phyloP scores from a whole-genome alignment of 2,113 vertebrate genomes.

The Tyto alba region DNA sequence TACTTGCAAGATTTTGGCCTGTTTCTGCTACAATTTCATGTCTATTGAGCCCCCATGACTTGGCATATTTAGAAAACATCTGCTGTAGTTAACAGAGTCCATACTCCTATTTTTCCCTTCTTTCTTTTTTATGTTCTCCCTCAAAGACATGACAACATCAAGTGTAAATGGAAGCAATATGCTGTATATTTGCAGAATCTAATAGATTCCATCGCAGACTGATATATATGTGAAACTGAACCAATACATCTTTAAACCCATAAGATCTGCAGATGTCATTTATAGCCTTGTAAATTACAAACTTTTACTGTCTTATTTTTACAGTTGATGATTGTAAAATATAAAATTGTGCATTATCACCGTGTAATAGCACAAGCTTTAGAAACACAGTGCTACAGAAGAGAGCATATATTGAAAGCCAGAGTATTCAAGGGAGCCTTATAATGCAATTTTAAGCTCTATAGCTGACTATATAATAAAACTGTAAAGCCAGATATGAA shows the following conservation, averaged over 20 bases:
- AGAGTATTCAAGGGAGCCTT: constrained; percentile 34
- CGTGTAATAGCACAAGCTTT: constrained; percentile 36
- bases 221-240: constrained; percentile 7
- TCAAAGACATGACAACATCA: not conserved
- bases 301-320: constrained; percentile 57
- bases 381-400: constrained; percentile 14
- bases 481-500: constrained; percentile 39
- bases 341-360: constrained; percentile 48
- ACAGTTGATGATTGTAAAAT: constrained; percentile 56
- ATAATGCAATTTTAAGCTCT: constrained; percentile 33
- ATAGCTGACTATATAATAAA: constrained; percentile 53
- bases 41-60: not conserved
- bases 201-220: constrained; percentile 23
- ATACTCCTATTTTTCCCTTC: not conserved
- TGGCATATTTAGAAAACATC: constrained; percentile 30
- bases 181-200: not conserved
- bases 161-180: constrained; percentile 41
- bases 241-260: constrained; percentile 31
- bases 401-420: constrained; percentile 25
- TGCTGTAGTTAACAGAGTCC: constrained; percentile 27
- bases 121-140: constrained; percentile 22
- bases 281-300: constrained; percentile 62
- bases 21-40: not conserved
- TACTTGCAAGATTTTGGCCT: not conserved
- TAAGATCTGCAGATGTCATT: constrained; percentile 55